Evolutionary conservation across 2,888 invertebrate genomes (phyloP).

Genomic region (Pyrocoelia pectoralis): DNA sequence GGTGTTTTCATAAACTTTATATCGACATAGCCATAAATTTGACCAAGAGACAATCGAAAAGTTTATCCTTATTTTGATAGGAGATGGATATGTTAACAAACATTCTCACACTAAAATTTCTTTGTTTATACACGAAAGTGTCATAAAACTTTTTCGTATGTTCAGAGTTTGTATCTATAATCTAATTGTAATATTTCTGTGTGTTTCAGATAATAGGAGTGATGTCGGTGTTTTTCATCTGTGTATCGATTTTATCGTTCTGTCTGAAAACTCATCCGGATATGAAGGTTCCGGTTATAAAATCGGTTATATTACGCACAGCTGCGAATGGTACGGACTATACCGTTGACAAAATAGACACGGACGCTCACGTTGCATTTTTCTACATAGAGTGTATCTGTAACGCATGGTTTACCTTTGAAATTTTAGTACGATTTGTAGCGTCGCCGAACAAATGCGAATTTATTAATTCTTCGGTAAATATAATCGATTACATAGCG

Average conservation of each 20-base stretch:
- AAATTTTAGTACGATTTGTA: conserved; percentile 85
- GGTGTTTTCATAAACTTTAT: too few species aligned
- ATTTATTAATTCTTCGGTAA: conserved; percentile 93
- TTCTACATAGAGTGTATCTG: conserved; percentile 99
- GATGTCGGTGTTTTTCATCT: conserved; percentile 99
- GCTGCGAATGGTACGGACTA: conserved; percentile 79
- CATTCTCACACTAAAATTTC: too few species aligned
- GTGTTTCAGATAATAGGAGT: conserved; percentile 93
- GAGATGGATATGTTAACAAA: too few species aligned
- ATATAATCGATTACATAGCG: conserved; percentile 99
- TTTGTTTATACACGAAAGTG: too few species aligned
- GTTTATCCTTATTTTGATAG: too few species aligned
- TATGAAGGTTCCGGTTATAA: conserved; percentile 91
- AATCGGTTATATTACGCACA: conserved; percentile 79
- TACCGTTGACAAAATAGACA: conserved; percentile 89
- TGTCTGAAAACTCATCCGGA: conserved; percentile 99
- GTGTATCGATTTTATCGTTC: conserved; percentile 98
- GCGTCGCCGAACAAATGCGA: conserved; percentile 93
- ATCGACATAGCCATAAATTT: too few species aligned
- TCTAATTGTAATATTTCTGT: conserved; percentile 33
- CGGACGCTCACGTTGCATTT: conserved; percentile 96
- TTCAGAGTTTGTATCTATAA: neutral
- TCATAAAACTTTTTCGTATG: neutral
- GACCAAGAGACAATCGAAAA: too few species aligned
- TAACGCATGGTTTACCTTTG: conserved; percentile 99